These are phyloP conservation scores for Nothoprocta perdicaria DNA, from an alignment of 2,113 vertebrate species.

Conservation along the genomic window DNA sequence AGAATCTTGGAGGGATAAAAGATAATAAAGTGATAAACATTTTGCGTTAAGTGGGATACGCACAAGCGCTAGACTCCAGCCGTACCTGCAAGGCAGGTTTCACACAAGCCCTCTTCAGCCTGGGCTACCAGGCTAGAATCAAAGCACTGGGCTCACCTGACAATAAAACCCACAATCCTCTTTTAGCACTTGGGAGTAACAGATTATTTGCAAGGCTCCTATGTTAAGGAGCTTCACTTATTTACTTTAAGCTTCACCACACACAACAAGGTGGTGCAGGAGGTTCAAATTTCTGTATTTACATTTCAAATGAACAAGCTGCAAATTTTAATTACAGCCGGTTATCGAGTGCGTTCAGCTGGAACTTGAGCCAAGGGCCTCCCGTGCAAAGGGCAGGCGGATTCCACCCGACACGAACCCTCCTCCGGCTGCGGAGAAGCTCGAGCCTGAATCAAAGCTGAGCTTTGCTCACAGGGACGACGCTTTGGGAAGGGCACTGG, in stretches of 20 bases:
- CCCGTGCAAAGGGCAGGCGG: not conserved
- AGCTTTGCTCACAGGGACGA: fast-evolving
- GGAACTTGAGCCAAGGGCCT: not conserved
- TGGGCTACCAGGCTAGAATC: not conserved
- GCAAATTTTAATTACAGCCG: constrained; percentile 17
- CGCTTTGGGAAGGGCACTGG: not conserved
- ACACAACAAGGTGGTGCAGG: not conserved
- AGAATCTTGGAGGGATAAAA: constrained; percentile 64
- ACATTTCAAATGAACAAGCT: not conserved
- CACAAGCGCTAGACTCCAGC: not conserved
- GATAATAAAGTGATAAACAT: constrained; percentile 40
- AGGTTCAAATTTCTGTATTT: not conserved
- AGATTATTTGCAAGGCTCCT: not conserved
- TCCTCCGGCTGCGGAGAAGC: not conserved
- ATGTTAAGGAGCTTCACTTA: not conserved
- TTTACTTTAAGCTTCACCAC: not conserved
- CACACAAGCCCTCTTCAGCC: not conserved
- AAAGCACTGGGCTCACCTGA: not conserved
- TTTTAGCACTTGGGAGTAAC: not conserved
- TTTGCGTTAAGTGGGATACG: constrained; percentile 35
- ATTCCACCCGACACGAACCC: not conserved
- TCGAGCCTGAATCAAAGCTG: not conserved
- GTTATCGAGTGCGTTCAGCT: not conserved
- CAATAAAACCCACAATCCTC: not conserved
- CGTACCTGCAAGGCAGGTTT: not conserved